phyloP scores from a whole-genome alignment of 2,888 invertebrate genomes.

The Tetheella fluctuosa region DNA sequence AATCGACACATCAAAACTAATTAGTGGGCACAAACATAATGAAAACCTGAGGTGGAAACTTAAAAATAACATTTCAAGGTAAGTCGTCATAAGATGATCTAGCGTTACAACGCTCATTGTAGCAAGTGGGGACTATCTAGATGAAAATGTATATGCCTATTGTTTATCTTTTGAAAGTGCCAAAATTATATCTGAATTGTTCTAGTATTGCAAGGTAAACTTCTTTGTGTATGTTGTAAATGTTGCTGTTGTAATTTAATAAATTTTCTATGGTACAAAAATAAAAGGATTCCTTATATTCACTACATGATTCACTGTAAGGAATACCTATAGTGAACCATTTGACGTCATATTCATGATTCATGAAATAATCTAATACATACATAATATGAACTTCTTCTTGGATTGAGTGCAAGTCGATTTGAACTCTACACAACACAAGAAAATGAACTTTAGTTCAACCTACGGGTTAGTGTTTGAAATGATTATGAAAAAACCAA shows the following conservation, averaged over 20 bases:
- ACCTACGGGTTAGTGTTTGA: constrained; percentile 31
- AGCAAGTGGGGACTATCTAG: too few species aligned
- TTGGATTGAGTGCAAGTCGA: not conserved
- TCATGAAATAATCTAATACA: not conserved
- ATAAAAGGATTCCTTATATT: too few species aligned
- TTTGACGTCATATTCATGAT: not conserved
- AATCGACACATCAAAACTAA: constrained; percentile 45
- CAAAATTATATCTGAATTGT: too few species aligned
- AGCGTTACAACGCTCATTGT: too few species aligned
- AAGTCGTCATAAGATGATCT: too few species aligned
- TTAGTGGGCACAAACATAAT: constrained; percentile 40
- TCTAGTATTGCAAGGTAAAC: too few species aligned
- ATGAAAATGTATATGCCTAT: too few species aligned
- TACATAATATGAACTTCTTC: constrained; percentile 8
- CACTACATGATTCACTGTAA: too few species aligned
- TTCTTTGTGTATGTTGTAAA: too few species aligned
- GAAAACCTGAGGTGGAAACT: constrained; percentile 17
- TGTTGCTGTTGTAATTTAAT: too few species aligned
- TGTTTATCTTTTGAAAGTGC: too few species aligned
- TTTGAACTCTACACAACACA: constrained; percentile 14
- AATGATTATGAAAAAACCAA: constrained; percentile 42
- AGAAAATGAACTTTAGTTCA: constrained; percentile 26
- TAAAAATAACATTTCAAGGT: not conserved
- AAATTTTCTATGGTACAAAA: not conserved
- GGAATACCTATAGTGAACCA: not conserved